These are phyloP conservation scores for Turritopsis rubra DNA, from an alignment of 30 jellyfish, hydroid and myxozoan species.

Conservation along the genomic window DNA sequence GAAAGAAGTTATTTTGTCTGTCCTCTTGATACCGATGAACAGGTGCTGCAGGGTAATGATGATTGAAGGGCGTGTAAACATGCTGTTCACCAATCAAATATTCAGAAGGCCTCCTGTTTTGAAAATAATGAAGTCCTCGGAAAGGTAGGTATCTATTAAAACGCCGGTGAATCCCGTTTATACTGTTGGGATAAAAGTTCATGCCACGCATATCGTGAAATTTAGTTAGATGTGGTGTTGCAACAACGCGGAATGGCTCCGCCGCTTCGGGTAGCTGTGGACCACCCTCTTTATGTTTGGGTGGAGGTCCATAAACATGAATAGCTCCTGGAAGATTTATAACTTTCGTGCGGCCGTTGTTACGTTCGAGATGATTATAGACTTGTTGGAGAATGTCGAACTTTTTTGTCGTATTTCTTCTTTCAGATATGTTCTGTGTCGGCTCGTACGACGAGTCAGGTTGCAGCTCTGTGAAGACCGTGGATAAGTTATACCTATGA, in stretches of 20 bases:
- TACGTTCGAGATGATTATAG: slow-evolving; percentile 35
- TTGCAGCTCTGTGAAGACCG: slow-evolving; percentile 63
- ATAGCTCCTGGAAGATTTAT: slow-evolving; percentile 94
- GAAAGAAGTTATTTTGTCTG: not conserved
- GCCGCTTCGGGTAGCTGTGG: slow-evolving; percentile 45
- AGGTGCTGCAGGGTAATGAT: not conserved
- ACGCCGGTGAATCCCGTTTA: not conserved
- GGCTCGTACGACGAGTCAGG: slow-evolving; percentile 40
- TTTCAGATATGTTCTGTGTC: not conserved
- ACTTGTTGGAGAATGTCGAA: slow-evolving; percentile 56
- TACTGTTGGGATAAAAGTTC: slow-evolving; percentile 46
- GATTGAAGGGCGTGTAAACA: not conserved
- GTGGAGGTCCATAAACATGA: slow-evolving; percentile 95
- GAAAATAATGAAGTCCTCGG: not conserved
- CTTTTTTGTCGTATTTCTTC: slow-evolving; percentile 47
- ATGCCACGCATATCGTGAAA: slow-evolving; percentile 39
- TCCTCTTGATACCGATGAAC: not conserved
- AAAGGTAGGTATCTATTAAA: not conserved
- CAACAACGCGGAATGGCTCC: slow-evolving; percentile 80
- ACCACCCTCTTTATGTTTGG: slow-evolving; percentile 31
- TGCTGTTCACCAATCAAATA: not conserved
- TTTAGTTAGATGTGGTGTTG: slow-evolving; percentile 67
- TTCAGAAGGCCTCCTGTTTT: not conserved
- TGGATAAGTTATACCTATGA: slow-evolving; percentile 54
- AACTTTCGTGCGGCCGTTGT: slow-evolving; percentile 34